Evolutionary conservation across 2,797 vertebrate species (phyloP).

Genomic region (Todus mexicanus): DNA sequence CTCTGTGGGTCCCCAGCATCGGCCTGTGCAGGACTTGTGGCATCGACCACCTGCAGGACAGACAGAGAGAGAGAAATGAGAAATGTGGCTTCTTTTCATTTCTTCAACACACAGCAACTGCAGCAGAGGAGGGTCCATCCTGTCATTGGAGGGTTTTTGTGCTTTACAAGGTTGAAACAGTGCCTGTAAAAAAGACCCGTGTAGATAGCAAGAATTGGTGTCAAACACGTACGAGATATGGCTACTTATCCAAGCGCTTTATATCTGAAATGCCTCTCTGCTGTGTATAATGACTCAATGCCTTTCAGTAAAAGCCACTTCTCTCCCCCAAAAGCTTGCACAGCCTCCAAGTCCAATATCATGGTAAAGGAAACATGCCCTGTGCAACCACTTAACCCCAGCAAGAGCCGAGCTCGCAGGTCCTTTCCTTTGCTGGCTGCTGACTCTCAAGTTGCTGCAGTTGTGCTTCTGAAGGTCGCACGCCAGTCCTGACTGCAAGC

Average conservation of each 20-base stretch:
- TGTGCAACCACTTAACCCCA: background rate
- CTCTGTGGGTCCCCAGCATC: constrained; percentile 94
- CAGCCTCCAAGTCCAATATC: background rate
- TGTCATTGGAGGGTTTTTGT: background rate
- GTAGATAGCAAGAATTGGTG: background rate
- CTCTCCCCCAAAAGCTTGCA: background rate
- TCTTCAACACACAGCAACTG: background rate
- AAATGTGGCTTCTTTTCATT: background rate
- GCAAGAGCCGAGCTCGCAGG: background rate
- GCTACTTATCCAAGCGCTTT: background rate
- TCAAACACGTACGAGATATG: background rate
- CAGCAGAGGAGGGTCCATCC: background rate
- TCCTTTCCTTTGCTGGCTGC: background rate
- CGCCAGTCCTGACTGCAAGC: rapidly evolving
- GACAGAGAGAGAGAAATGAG: background rate
- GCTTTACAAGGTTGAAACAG: background rate
- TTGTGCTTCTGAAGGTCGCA: background rate
- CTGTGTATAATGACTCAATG: background rate
- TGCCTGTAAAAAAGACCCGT: background rate
- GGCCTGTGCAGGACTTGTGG: constrained; percentile 91
- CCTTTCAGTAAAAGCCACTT: background rate
- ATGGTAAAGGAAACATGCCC: background rate
- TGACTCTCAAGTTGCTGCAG: background rate
- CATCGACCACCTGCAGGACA: constrained; percentile 85
- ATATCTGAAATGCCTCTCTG: background rate